These are phyloP conservation scores for Teleogryllus oceanicus DNA, from an alignment of 2,888 invertebrate genomes.

Conservation along the genomic window DNA sequence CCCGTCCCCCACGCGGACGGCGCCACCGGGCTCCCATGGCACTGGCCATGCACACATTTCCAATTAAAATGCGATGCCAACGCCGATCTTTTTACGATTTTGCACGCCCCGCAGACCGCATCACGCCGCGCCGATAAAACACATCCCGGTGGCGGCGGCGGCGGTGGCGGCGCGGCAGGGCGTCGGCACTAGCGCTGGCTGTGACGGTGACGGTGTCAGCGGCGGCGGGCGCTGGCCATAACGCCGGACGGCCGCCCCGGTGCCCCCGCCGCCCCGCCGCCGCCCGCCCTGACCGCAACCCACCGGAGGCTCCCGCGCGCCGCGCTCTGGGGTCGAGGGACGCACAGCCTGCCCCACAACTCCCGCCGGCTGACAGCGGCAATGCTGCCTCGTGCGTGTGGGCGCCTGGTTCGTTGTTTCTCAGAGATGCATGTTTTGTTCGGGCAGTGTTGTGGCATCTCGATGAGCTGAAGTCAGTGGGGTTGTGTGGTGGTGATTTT, in stretches of 20 bases:
- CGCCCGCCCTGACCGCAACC: no score
- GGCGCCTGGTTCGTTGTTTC: no score
- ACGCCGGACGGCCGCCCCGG: not conserved
- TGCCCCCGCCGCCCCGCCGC: not conserved
- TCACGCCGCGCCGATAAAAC: constrained; percentile 22
- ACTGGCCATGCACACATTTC: constrained; percentile 4
- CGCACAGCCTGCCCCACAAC: no score
- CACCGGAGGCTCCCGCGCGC: no score
- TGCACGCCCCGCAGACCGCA: constrained; percentile 20
- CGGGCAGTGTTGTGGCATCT: no score
- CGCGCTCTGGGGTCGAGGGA: no score
- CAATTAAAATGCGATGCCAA: constrained; percentile 23
- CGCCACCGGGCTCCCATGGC: not conserved
- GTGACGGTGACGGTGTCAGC: not conserved
- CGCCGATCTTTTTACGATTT: constrained; percentile 23
- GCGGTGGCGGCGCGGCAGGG: not conserved
- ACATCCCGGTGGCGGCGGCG: not conserved
- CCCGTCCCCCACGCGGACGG: not conserved
- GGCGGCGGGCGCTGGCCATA: not conserved
- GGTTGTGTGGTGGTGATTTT: no score
- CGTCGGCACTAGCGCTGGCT: not conserved
- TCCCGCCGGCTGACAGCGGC: no score
- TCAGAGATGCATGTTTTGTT: no score
- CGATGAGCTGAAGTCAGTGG: no score
- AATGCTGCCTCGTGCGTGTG: no score